A percentile compares a stretch with the other conserved stretches of the same genome.
Conservation (phyloP, 2,888 invertebrate genomes). For the Acleris holmiana region DNA sequence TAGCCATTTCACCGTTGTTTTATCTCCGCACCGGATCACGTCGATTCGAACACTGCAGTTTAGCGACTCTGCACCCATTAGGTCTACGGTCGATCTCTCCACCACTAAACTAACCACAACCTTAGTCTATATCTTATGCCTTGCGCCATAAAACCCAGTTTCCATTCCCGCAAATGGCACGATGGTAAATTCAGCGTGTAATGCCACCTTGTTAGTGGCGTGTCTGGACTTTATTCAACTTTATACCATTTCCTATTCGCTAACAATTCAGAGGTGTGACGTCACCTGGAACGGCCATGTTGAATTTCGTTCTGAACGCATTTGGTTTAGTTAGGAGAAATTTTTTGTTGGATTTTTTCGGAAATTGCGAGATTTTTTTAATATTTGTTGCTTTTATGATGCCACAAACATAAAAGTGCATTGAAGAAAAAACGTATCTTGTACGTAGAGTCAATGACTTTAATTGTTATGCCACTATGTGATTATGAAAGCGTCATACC, state of each 20-base stretch:
- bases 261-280: constrained; percentile 25
- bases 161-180: constrained; percentile 35
- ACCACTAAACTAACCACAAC: not conserved
- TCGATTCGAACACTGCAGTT: no score
- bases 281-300: constrained; percentile 29
- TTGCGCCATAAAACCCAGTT: constrained; percentile 19
- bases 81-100: no score
- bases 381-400: no score
- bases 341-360: not conserved
- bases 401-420: no score
- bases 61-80: no score
- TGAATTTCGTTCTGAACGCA: not conserved
- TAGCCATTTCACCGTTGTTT: no score
- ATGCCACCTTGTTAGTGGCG: constrained; percentile 37
- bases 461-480: no score
- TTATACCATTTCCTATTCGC: constrained; percentile 33
- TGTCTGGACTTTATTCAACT: constrained; percentile 37
- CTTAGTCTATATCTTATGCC: constrained; percentile 1
- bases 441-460: no score
- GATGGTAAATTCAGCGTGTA: constrained; percentile 36
- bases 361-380: no score
- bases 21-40: no score
- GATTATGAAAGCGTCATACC: no score
- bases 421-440: no score
- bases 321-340: not conserved